Percentiles rank a stretch among this genome's conserved stretches.
Conservation (phyloP, 2,888 invertebrate species). For the Drosophila macrothrix region DNA sequence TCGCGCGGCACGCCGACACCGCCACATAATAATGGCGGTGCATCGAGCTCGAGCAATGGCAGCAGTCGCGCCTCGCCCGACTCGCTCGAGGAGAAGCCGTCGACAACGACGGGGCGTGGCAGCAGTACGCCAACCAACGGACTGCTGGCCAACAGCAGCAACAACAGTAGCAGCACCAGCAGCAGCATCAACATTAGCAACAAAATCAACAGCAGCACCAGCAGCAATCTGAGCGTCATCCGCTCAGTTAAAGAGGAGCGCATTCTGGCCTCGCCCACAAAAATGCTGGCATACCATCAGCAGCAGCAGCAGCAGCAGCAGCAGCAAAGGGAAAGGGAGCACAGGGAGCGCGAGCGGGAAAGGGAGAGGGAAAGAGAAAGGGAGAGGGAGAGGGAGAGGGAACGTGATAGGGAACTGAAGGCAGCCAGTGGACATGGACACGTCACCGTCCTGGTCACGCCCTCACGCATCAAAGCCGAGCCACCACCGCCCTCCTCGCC, state of each 20-base stretch:
- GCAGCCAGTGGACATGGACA: constrained; percentile 81
- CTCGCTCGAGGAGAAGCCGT: constrained; percentile 84
- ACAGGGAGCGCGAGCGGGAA: constrained; percentile 69
- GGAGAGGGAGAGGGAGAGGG: constrained; percentile 62
- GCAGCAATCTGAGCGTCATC: constrained; percentile 83
- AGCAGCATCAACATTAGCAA: constrained; percentile 31
- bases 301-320: constrained; percentile 74
- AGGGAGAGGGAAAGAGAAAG: constrained; percentile 69
- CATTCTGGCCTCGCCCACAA: constrained; percentile 83
- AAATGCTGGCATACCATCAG: constrained; percentile 82
- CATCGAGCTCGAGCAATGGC: constrained; percentile 80
- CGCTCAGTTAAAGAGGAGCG: constrained; percentile 85
- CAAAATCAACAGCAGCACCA: constrained; percentile 23
- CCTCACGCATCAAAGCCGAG: constrained; percentile 85
- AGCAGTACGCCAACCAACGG: constrained; percentile 75
- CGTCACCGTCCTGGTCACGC: constrained; percentile 86
- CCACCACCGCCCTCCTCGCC: constrained; percentile 78
- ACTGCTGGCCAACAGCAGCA: constrained; percentile 54
- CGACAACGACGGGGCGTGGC: constrained; percentile 77
- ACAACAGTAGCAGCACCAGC: constrained; percentile 36
- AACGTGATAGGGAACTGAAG: constrained; percentile 48
- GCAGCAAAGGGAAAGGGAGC: constrained; percentile 71
- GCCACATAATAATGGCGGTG: constrained; percentile 83
- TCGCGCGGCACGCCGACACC: constrained; percentile 81
- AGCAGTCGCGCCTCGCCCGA: constrained; percentile 85